These are phyloP conservation scores for Ptychochromis oligacanthus DNA, from an alignment of 2,113 vertebrate species.

Conservation along the genomic window DNA sequence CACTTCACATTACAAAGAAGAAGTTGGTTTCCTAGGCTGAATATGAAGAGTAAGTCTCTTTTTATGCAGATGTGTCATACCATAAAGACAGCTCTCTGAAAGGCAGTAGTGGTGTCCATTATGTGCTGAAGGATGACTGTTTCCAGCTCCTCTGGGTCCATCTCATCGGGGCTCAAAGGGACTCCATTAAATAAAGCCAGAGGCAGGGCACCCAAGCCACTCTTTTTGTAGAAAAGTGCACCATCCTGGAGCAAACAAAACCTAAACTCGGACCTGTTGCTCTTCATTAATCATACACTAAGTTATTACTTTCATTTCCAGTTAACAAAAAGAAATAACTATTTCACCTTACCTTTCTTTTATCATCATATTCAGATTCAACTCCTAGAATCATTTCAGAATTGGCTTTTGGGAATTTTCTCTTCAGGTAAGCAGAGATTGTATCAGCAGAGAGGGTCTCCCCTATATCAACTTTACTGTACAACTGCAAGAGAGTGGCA, in stretches of 20 bases:
- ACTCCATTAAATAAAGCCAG: constrained; percentile 94
- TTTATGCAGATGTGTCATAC: constrained; percentile 72
- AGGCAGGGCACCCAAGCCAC: constrained; percentile 88
- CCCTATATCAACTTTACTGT: constrained; percentile 80
- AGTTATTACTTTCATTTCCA: background rate
- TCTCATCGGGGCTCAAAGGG: constrained; percentile 85
- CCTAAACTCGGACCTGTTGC: background rate
- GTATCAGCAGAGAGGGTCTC: constrained; percentile 81
- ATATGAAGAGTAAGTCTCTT: background rate
- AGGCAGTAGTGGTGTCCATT: constrained; percentile 83
- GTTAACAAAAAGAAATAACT: background rate
- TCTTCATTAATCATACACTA: background rate
- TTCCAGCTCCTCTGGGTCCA: constrained; percentile 87
- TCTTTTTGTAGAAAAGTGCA: constrained; percentile 86
- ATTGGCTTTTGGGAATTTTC: constrained; percentile 84
- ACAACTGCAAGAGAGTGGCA: constrained; percentile 83
- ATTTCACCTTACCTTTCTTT: constrained; percentile 82
- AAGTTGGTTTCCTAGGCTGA: background rate
- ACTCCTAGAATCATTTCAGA: constrained; percentile 82
- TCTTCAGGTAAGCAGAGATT: constrained; percentile 83
- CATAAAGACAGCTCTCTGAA: constrained; percentile 90
- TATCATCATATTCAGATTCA: constrained; percentile 86
- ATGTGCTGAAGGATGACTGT: constrained; percentile 87
- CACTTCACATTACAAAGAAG: background rate
- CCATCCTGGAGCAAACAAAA: constrained; percentile 82